These are phyloP conservation scores for Strigamia crassipes DNA, from an alignment of 2,888 invertebrate genomes.

Conservation along the genomic window DNA sequence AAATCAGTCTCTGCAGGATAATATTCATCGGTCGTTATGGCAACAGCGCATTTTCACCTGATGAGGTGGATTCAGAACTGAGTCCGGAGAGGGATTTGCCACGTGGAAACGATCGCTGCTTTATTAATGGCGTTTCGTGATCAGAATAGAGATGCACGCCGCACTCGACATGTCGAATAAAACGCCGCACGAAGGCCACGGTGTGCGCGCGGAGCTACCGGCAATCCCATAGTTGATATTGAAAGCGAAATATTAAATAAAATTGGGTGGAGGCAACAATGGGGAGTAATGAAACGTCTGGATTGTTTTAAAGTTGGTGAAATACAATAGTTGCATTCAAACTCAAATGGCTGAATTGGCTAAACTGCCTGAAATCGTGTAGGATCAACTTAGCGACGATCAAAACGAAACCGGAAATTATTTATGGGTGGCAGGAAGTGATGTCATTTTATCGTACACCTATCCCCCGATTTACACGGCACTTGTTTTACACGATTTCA, in stretches of 20 bases:
- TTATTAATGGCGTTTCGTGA: slow-evolving; percentile 2
- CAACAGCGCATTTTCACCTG: slow-evolving; percentile 13
- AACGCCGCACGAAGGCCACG: not conserved
- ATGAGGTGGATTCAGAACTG: slow-evolving; percentile 15
- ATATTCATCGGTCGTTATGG: slow-evolving; percentile 21
- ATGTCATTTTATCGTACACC: no score
- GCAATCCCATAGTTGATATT: not conserved
- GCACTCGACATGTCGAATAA: slow-evolving; percentile 1
- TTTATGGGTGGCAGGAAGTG: no score
- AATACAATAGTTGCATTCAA: no score
- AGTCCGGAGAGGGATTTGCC: not conserved
- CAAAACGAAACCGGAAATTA: no score
- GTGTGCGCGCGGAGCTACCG: not conserved
- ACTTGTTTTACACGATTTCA: no score
- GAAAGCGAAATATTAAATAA: not conserved
- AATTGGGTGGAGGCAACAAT: not conserved
- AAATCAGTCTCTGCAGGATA: slow-evolving; percentile 7
- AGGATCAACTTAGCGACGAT: no score
- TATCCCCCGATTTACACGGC: no score
- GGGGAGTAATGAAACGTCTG: not conserved
- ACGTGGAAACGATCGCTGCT: slow-evolving; percentile 16
- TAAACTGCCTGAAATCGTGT: no score
- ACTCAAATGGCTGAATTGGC: no score
- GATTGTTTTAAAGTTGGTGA: not conserved
- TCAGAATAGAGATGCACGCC: slow-evolving; percentile 21